Conservation (phyloP, 2,797 vertebrate genomes). For the Poecilia picta region DNA sequence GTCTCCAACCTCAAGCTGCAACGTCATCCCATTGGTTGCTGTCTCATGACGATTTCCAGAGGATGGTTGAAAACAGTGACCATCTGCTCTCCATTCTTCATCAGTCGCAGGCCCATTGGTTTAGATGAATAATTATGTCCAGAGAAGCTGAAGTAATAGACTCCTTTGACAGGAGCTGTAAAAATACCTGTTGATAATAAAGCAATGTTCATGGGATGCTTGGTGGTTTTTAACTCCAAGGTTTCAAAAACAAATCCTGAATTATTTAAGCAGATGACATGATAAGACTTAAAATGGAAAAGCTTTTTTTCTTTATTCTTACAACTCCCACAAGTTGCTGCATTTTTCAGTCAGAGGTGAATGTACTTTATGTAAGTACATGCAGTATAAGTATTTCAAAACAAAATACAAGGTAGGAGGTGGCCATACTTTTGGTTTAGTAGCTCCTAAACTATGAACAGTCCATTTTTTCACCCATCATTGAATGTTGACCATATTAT, state of each 20-base stretch:
- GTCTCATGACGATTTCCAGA: conserved; percentile 5
- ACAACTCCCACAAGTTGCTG: too few species aligned
- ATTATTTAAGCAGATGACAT: neutral
- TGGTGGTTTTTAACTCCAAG: neutral
- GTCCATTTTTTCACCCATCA: too few species aligned
- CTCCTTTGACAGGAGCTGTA: conserved; percentile 47
- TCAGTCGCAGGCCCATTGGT: conserved; percentile 30
- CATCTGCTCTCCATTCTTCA: conserved; percentile 44
- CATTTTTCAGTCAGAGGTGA: too few species aligned
- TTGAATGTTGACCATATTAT: too few species aligned
- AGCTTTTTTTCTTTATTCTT: too few species aligned
- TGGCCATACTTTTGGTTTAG: too few species aligned
- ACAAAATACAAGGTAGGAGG: too few species aligned
- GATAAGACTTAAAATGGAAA: neutral
- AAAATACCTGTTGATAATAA: conserved; percentile 49
- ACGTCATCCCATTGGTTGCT: conserved; percentile 43
- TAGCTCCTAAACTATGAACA: too few species aligned
- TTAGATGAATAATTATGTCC: neutral
- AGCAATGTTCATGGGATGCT: neutral
- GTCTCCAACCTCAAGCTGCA: conserved; percentile 37
- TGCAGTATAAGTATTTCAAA: too few species aligned
- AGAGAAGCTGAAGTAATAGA: conserved; percentile 56
- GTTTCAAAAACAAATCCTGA: neutral
- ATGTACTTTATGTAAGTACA: too few species aligned
- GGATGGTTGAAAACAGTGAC: neutral